Conservation (phyloP, 2,888 invertebrate genomes). For the Melitaea athalia region DNA sequence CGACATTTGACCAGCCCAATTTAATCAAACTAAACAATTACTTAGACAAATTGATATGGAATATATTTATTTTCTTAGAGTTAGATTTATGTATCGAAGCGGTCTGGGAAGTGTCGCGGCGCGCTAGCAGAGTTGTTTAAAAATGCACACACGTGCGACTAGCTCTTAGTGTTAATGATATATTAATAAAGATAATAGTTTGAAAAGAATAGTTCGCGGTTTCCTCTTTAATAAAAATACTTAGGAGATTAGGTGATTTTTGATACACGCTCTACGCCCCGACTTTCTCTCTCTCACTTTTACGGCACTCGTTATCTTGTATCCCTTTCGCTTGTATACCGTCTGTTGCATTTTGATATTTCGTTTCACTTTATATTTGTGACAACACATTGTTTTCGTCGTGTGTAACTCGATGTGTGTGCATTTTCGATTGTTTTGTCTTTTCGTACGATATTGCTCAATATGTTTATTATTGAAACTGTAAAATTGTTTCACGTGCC, state of each 20-base stretch:
- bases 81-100: slow-evolving; percentile 27
- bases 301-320: slow-evolving; percentile 40
- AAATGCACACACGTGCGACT: slow-evolving; percentile 51
- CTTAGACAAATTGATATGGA: slow-evolving; percentile 57
- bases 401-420: slow-evolving; percentile 48
- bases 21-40: slow-evolving; percentile 51
- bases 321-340: slow-evolving; percentile 34
- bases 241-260: slow-evolving; percentile 52
- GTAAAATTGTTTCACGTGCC: slow-evolving; percentile 65
- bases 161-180: slow-evolving; percentile 45
- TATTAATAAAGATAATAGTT: slow-evolving; percentile 54
- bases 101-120: slow-evolving; percentile 28
- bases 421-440: slow-evolving; percentile 57
- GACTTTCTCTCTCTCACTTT: slow-evolving; percentile 42
- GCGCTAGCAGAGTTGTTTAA: slow-evolving; percentile 38
- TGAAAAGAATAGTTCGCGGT: slow-evolving; percentile 54
- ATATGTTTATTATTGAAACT: slow-evolving; percentile 54
- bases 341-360: slow-evolving; percentile 31
- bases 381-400: slow-evolving; percentile 48
- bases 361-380: slow-evolving; percentile 49
- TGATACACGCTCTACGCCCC: slow-evolving; percentile 62
- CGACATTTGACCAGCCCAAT: slow-evolving; percentile 48
- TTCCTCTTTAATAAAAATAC: slow-evolving; percentile 39
- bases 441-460: slow-evolving; percentile 76
- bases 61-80: slow-evolving; percentile 65